These are phyloP conservation scores for Varanus komodoensis DNA, from an alignment of 2,113 vertebrate species.

Conservation along the genomic window DNA sequence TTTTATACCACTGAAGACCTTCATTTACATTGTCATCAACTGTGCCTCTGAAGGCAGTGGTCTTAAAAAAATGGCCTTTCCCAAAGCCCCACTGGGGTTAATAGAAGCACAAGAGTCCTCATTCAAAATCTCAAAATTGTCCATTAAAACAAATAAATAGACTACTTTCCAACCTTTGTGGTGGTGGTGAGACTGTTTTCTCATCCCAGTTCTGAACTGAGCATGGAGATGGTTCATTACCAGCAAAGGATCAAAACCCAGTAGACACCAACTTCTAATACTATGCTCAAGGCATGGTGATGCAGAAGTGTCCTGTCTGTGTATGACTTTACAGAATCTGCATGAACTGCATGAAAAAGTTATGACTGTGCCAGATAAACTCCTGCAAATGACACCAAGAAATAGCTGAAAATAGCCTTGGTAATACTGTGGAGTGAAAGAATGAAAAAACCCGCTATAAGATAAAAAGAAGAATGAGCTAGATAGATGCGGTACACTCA, in stretches of 20 bases:
- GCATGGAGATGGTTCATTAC: not conserved
- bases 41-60: too few species aligned
- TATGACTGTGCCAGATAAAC: conserved; percentile 37
- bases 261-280: not conserved
- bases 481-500: conserved; percentile 44
- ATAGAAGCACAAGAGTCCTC: not conserved
- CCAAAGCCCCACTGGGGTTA: too few species aligned
- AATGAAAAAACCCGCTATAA: conserved; percentile 44
- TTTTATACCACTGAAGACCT: too few species aligned
- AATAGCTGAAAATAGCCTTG: conserved; percentile 50
- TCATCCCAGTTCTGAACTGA: not conserved
- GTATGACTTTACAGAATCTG: not conserved
- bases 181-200: not conserved
- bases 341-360: conserved; percentile 9
- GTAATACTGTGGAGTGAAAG: conserved; percentile 42
- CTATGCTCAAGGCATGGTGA: not conserved
- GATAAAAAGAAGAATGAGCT: conserved; percentile 49
- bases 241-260: not conserved
- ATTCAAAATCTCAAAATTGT: not conserved
- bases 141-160: not conserved
- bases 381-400: conserved; percentile 44
- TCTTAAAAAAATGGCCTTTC: too few species aligned
- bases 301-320: not conserved
- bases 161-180: not conserved
- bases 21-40: too few species aligned